These are phyloP conservation scores for Phodopus roborovskii DNA, from an alignment of 2,113 vertebrate genomes.

Conservation along the genomic window DNA sequence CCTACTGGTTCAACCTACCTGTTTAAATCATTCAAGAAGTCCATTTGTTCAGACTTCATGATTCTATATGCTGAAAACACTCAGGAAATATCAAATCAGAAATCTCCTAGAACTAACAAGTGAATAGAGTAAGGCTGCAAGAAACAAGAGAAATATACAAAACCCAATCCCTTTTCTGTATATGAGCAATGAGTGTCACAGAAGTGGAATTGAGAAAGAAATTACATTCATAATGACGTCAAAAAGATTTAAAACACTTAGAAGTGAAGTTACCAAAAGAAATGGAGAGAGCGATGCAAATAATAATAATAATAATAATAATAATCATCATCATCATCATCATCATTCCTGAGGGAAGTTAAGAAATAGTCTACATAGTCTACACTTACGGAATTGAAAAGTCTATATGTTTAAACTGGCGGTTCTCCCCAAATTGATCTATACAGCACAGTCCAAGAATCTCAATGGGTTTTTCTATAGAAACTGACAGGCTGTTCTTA, in stretches of 20 bases:
- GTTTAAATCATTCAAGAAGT: neutral
- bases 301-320: too few species aligned
- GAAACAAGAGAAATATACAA: neutral
- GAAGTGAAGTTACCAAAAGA: constrained; percentile 6
- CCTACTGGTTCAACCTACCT: neutral
- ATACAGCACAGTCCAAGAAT: neutral
- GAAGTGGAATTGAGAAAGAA: neutral
- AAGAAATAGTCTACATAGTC: neutral
- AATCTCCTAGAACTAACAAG: neutral
- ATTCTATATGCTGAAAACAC: neutral
- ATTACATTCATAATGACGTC: neutral
- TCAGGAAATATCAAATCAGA: neutral
- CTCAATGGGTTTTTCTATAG: neutral
- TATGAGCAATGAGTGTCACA: neutral
- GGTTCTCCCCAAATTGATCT: neutral
- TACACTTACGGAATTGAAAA: neutral
- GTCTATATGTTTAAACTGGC: neutral
- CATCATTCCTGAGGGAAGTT: constrained; percentile 33
- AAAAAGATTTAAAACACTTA: neutral
- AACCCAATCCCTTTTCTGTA: neutral
- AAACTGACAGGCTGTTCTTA: neutral
- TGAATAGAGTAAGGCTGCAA: neutral
- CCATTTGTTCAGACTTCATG: neutral
- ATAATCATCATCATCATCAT: too few species aligned
- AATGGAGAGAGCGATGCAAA: neutral